phyloP scores from a whole-genome alignment of 1,140 invertebrate genomes.

The Pteromalus puparum region DNA sequence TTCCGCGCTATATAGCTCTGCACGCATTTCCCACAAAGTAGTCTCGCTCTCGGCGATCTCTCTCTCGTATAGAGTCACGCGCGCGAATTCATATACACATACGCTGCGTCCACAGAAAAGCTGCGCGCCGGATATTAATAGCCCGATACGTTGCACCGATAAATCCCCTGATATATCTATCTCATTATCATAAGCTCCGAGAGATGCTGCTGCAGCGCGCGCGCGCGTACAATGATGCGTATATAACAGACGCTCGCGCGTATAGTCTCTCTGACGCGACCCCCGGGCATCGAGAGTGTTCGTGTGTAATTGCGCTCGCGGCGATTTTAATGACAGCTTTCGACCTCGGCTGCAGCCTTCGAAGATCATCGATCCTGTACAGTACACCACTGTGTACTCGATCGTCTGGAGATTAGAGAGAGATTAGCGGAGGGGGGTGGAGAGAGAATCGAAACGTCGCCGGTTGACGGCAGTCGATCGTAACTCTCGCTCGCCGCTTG shows the following conservation, averaged over 20 bases:
- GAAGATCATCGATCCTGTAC: conserved; percentile 25
- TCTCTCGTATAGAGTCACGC: background rate
- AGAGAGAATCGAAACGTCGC: conserved; percentile 4
- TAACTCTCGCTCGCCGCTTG: conserved; percentile 17
- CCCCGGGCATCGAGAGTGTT: background rate
- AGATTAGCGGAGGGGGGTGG: conserved; percentile 17
- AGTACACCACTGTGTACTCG: background rate
- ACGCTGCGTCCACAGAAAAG: background rate
- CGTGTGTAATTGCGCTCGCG: conserved; percentile 24
- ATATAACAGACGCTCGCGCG: background rate
- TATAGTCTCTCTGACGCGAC: background rate
- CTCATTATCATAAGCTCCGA: conserved; percentile 18
- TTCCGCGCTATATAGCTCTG: conserved; percentile 17
- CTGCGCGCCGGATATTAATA: conserved; percentile 16
- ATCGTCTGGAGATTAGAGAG: conserved; percentile 47
- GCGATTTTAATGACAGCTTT: conserved; percentile 22
- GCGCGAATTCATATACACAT: background rate
- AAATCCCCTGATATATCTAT: conserved; percentile 13
- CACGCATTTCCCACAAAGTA: background rate
- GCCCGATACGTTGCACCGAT: background rate
- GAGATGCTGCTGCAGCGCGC: background rate
- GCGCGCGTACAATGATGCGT: background rate
- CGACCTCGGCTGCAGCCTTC: conserved; percentile 52
- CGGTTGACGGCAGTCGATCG: conserved; percentile 53
- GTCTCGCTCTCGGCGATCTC: background rate